phyloP scores from a whole-genome alignment of 2,888 invertebrate genomes.

The Meteorus colon region DNA sequence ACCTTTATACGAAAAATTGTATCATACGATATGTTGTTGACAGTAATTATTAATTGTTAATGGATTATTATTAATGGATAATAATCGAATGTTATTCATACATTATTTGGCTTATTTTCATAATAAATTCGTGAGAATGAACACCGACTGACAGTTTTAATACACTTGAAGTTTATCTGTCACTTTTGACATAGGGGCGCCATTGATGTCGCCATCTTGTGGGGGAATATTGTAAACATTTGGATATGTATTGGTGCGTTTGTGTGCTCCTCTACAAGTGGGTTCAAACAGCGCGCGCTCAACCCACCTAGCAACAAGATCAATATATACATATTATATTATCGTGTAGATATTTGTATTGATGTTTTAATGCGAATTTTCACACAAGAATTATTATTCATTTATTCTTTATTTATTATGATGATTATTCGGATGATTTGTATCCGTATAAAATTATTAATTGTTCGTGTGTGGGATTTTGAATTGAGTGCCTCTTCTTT shows the following conservation, averaged over 20 bases:
- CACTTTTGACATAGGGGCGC: slow-evolving; percentile 46
- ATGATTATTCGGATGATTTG: background rate
- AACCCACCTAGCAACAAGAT: slow-evolving; percentile 64
- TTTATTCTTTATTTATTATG: background rate
- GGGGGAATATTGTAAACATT: slow-evolving; percentile 21
- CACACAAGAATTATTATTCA: slow-evolving; percentile 16
- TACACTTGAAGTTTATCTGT: slow-evolving; percentile 47
- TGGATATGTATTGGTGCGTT: background rate
- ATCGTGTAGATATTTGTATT: background rate
- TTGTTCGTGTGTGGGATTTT: too few species aligned
- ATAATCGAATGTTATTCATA: slow-evolving; percentile 21
- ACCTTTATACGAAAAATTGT: background rate
- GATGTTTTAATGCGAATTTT: background rate
- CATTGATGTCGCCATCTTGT: slow-evolving; percentile 55
- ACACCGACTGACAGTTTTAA: slow-evolving; percentile 66
- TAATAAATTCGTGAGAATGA: slow-evolving; percentile 57
- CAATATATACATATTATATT: slow-evolving; percentile 49
- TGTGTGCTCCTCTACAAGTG: slow-evolving; percentile 9
- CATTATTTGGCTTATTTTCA: slow-evolving; percentile 55
- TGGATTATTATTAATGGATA: background rate
- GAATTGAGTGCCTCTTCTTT: too few species aligned
- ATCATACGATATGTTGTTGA: background rate
- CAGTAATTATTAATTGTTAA: background rate
- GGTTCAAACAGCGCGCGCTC: slow-evolving; percentile 40
- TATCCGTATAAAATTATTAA: too few species aligned